Evolutionary conservation across 1,140 invertebrate species (phyloP), one percentile per base, ranked within the genome.

Genomic region (Drosophila azteca): DNA sequence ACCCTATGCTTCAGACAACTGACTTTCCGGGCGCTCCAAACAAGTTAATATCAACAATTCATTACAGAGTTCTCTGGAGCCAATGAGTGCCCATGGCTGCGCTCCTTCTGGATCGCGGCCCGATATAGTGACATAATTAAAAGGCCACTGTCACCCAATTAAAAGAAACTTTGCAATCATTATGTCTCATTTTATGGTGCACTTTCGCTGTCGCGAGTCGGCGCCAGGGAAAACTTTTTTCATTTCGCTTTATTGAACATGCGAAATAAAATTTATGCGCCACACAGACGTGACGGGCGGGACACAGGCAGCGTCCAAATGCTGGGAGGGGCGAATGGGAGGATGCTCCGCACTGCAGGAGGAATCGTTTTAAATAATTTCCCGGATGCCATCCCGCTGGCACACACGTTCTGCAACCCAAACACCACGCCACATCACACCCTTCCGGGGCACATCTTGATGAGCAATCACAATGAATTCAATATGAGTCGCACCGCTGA

Each of bases 251-350:
- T 69, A 72, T 87, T 75, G 66, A 88, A 78, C 67, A 55, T 68
- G 74, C 55, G 51, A 77, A 69, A 85, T 87, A 78, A 85, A 82
- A 79, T 58, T 76, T 68, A 79, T 82, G 74, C 66, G 65, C 48
- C 79, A 66, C 69, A 51, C 64, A 82, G 69, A 87, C 82, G 82
- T 87, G 82, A 88, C 79, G 57, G 35, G 20, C 49, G 3, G 4
- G 5, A 26, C 24, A 29, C 20, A 5, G 8, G 11, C 29, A 49
- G 15, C 8, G 46, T 15, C 67, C 24, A 26, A 26, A 26, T 26
- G 24, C 0, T 20, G 17, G 17, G 17, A 20, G 17, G 17, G 17
- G 17, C 0, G 17, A 20, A 20, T 20, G 17, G 17, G 17, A 20
- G 17, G 17, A 20, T 20, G 17, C 17, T 20, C 17, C 17, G 17